Evolutionary conservation across 2,113 vertebrate species (phyloP), one percentile per base, ranked within the genome.

Genomic region (Willisornis vidua): DNA sequence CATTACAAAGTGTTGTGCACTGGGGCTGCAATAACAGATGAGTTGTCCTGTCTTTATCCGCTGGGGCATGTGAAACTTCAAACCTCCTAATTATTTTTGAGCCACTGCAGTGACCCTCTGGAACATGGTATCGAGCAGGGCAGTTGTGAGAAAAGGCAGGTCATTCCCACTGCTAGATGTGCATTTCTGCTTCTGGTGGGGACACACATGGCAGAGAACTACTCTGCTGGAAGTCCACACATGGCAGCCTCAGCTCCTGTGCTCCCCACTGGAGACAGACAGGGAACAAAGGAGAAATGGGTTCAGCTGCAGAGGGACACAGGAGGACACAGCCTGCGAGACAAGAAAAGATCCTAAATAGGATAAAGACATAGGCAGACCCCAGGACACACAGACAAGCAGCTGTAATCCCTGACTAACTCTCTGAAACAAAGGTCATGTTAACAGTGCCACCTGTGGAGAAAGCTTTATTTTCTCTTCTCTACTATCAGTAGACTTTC

Each of bases 11-110:
- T 1, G 2, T 4, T 96, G 74, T 76, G 92, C 22, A 10, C 85
- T 93, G 90, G 71, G 94, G 82, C 93, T 96, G 96, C 93, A 97
- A 94, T 54, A 93, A 95, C 70, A 65, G 91, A 95, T 71, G 95
- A 87, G 89, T 68, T 85, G 74, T 91, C 75, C 89, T 74, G 94
- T 95, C 95, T 89, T 51, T 87, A 92, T 94, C 79, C 91, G 90
- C 84, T 80, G 90, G 87, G 68, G 83, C 8, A 6, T 94, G 94
- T 72, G 88, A 95, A 93, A 96, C 94, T 95, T 97, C 96, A 97
- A 88, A 94, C 94, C 86, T 75, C 88, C 83, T 97, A 96, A 98
- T 98, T 97, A 96, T 97, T 97, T 98, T 93, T 90, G 78, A 91
- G 85, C 51, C 85, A 15, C 41, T 28, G 54, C 92, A 84, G 89